A percentile compares a stretch with the other conserved stretches of the same genome.
Evolutionary conservation across 1,140 invertebrate species (phyloP).

Genomic region (Tetragonula clypearis): DNA sequence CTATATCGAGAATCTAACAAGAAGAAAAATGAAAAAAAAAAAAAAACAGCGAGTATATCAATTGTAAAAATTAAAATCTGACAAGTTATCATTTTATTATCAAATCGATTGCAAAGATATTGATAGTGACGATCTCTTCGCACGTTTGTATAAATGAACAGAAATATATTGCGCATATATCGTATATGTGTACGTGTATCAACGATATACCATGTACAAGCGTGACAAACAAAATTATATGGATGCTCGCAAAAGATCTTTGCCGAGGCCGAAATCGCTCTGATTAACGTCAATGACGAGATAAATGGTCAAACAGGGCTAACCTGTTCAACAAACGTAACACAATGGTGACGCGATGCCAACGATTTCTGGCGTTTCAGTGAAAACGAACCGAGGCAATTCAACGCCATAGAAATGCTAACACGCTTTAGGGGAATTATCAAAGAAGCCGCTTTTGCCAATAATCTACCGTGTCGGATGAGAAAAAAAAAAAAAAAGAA

Average conservation of each 20-base stretch:
- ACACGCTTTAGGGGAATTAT: slow-evolving; percentile 63
- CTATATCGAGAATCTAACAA: background rate
- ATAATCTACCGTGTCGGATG: slow-evolving; percentile 53
- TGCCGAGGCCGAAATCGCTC: slow-evolving; percentile 27
- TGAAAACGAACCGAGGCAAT: slow-evolving; percentile 49
- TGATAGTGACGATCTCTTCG: background rate
- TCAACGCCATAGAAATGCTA: slow-evolving; percentile 68
- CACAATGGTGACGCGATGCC: slow-evolving; percentile 54
- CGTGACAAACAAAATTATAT: slow-evolving; percentile 34
- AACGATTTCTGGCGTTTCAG: slow-evolving; percentile 52
- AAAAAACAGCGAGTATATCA: background rate
- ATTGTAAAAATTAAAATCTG: no score
- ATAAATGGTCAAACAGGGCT: slow-evolving; percentile 64
- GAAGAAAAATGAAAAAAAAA: background rate
- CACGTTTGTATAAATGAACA: background rate
- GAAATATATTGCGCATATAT: background rate
- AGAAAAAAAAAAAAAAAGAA: background rate
- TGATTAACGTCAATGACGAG: slow-evolving; percentile 65
- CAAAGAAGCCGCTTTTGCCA: slow-evolving; percentile 60
- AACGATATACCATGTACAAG: background rate
- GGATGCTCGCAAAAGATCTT: background rate
- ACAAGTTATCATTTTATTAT: background rate
- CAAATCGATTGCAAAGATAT: background rate
- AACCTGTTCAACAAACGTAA: slow-evolving; percentile 50
- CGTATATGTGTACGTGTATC: background rate